Conservation (phyloP, 2,113 vertebrate species). For the Phalacrocorax pelagicus region DNA sequence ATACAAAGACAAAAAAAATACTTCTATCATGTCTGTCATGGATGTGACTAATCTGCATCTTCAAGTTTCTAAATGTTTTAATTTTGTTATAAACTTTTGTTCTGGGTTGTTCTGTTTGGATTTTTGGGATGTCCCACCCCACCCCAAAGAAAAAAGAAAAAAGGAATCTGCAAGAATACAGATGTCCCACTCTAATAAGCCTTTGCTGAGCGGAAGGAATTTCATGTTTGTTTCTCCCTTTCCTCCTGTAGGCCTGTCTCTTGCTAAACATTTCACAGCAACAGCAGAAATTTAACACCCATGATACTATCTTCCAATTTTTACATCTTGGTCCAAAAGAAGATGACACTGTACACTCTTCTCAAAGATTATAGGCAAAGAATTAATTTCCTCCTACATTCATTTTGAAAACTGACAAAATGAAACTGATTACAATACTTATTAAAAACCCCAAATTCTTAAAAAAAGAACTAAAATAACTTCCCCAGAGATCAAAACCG, state of each 20-base stretch:
- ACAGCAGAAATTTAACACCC: background rate
- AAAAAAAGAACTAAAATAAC: background rate
- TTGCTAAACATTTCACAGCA: background rate
- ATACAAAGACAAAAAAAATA: background rate
- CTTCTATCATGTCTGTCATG: background rate
- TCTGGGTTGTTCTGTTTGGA: background rate
- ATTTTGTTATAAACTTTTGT: background rate
- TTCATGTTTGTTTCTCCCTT: background rate
- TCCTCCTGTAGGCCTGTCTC: background rate
- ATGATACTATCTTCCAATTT: background rate
- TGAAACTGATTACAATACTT: background rate
- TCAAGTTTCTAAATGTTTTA: background rate
- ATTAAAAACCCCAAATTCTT: background rate
- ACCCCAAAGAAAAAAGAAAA: background rate
- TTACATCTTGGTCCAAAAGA: background rate
- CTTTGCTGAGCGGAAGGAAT: accelerated
- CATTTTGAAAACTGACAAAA: background rate
- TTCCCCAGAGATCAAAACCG: background rate
- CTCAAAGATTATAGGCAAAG: background rate
- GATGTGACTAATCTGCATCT: background rate
- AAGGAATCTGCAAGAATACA: background rate
- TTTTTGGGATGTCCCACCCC: too few species aligned
- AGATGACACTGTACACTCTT: background rate
- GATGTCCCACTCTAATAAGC: background rate
- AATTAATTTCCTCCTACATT: background rate